phyloP scores from a whole-genome alignment of 2,888 invertebrate species.

The Nomada ferruginata region DNA sequence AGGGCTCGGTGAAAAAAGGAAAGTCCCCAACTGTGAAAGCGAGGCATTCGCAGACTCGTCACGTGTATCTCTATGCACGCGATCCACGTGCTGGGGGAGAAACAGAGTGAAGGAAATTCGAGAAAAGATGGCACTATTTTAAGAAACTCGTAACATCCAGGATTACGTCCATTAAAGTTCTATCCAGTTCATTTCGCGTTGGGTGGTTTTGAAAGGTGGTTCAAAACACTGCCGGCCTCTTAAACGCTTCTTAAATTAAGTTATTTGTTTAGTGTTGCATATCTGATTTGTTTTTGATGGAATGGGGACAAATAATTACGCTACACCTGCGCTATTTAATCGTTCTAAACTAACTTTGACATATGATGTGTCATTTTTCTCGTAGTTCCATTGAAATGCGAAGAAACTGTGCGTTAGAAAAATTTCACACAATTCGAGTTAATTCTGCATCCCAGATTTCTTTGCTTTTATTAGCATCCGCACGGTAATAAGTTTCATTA shows the following conservation, averaged over 20 bases:
- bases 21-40: constrained; percentile 17
- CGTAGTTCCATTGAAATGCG: no score
- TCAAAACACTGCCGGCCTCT: background rate
- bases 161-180: constrained; percentile 17
- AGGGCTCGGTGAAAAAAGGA: background rate
- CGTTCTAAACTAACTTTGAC: no score
- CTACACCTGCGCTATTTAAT: no score
- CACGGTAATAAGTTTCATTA: constrained; percentile 14
- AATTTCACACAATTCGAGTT: background rate
- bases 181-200: no score
- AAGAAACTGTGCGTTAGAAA: no score
- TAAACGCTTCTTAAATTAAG: background rate
- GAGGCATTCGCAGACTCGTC: constrained; percentile 42
- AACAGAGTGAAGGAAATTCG: background rate
- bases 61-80: constrained; percentile 56
- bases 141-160: constrained; percentile 41
- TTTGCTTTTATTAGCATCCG: constrained; percentile 5
- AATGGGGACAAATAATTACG: no score
- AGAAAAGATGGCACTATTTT: constrained; percentile 45
- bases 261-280: no score
- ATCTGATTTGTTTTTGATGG: no score
- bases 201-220: no score
- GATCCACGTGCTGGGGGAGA: constrained; percentile 43
- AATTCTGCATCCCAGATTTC: background rate
- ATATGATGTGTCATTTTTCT: no score